Evolutionary conservation across 2,888 invertebrate species (phyloP), one percentile per base, ranked within the genome.

Genomic region (Clepsis dumicolana): DNA sequence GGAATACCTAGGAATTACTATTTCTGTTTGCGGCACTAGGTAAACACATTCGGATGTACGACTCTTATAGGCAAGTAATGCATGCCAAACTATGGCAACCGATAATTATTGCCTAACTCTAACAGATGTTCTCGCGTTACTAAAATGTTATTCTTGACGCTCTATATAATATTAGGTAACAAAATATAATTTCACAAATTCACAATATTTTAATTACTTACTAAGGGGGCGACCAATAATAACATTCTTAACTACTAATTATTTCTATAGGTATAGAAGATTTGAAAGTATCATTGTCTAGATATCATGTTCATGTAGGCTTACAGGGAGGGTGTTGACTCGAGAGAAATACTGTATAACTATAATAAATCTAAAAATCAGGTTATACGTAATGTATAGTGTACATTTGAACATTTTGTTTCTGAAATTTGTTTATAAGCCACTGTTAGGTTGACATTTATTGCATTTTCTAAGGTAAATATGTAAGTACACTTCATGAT

Each of bases 401-500:
- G 21, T 48, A 21, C 48, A 48, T 48, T 65, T 65, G 52, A 44
- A 66, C 44, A 54, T 66, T 56, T 5, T 2, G 41, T 65, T 66
- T 56, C 48, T 32, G 24, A 24, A 44, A 54, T 18, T 68, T 41
- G 1, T 27, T 59, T 35, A 21, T 63, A 63, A 57, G 63, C 52
- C 59, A 64, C 57, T 8, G n/a, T 41, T 38, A 54, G 18, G 35
- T 25, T 52, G 57, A 52, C 50, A 41, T 50, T 52, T 57, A 63
- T 63, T 68, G 67, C 67, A 14, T 27, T 63, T 52, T 50, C 44
- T 32, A 66, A 61, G 32, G 32, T 64, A 50, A 57, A 59, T 52
- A 35, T 38, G 59, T 68, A 68, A 68, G 63, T 59, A 68, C 68
- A 68, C 64, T 64, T 63, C 10, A 56, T 32, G 10, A 29, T 61